A percentile compares a stretch with the other conserved stretches of the same genome.
phyloP scores from a whole-genome alignment of 2,888 invertebrate genomes.

The Syrista parreyssii region DNA sequence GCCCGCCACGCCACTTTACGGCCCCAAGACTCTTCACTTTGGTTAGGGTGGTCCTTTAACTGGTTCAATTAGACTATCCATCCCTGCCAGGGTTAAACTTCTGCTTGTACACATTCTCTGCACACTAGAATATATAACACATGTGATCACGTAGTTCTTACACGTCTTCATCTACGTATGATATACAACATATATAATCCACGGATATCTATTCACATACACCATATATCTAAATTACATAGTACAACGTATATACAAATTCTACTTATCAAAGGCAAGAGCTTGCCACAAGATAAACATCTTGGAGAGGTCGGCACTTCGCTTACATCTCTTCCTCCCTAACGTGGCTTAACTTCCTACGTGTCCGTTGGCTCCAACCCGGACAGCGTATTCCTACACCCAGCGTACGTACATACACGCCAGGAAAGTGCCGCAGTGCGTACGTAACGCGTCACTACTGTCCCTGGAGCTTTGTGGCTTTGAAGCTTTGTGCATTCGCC shows the following conservation, averaged over 20 bases:
- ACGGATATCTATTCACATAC: not conserved
- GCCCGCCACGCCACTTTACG: constrained; percentile 34
- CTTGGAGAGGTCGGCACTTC: constrained; percentile 35
- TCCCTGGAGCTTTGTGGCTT: constrained; percentile 23
- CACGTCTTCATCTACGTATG: not conserved
- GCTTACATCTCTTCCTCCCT: constrained; percentile 1
- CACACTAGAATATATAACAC: not conserved
- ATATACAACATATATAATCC: not conserved
- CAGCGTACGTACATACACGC: not conserved
- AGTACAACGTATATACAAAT: not conserved
- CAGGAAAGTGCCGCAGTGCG: not conserved
- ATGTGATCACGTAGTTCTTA: not conserved
- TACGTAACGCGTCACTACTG: constrained; percentile 16
- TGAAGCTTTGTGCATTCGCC: constrained; percentile 48
- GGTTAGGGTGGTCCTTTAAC: constrained; percentile 46
- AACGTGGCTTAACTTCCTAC: constrained; percentile 29
- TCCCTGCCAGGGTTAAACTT: constrained; percentile 14
- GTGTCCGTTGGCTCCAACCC: not conserved
- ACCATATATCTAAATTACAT: not conserved
- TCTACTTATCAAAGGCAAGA: constrained; percentile 6
- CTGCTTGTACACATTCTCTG: not conserved
- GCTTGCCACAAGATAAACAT: constrained; percentile 50
- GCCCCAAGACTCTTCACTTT: constrained; percentile 19
- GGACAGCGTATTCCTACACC: constrained; percentile 19
- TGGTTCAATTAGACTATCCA: constrained; percentile 42